Evolutionary conservation across 2,797 vertebrate genomes (phyloP).

Genomic region (Xyrichtys novacula): DNA sequence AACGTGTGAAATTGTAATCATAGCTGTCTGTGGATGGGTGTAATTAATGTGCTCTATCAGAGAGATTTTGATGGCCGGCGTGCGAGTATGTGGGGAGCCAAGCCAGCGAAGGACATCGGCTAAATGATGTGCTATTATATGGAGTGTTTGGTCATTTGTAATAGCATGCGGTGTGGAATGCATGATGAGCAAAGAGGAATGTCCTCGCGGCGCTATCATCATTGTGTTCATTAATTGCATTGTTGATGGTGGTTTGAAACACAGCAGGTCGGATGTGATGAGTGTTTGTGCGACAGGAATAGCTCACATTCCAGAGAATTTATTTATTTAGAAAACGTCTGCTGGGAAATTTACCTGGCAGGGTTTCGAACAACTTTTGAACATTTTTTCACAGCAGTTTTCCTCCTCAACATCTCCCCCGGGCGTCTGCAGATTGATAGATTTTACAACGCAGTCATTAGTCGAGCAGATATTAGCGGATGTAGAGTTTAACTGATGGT

Average conservation of each 20-base stretch:
- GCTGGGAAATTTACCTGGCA: conserved; percentile 28
- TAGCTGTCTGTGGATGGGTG: conserved; percentile 90
- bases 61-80: conserved; percentile 86
- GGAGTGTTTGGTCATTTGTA: conserved; percentile 83
- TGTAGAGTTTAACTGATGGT: conserved; percentile 75
- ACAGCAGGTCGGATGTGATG: conserved; percentile 64
- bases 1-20: conserved; percentile 95
- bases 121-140: conserved; percentile 83
- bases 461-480: conserved; percentile 68
- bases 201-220: conserved; percentile 72
- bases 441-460: conserved; percentile 56
- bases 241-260: conserved; percentile 66
- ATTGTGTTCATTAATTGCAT: conserved; percentile 78
- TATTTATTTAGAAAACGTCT: conserved; percentile 3
- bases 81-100: conserved; percentile 74
- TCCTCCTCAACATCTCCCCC: conserved; percentile 21
- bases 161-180: conserved; percentile 69
- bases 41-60: conserved; percentile 92
- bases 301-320: conserved; percentile 35
- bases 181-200: conserved; percentile 74
- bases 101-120: conserved; percentile 78
- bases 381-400: not conserved
- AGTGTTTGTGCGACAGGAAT: conserved; percentile 62
- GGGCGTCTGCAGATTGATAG: conserved; percentile 52
- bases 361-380: conserved; percentile 15